Conservation (phyloP, 2,888 invertebrate genomes). For the Cinara cedri region DNA sequence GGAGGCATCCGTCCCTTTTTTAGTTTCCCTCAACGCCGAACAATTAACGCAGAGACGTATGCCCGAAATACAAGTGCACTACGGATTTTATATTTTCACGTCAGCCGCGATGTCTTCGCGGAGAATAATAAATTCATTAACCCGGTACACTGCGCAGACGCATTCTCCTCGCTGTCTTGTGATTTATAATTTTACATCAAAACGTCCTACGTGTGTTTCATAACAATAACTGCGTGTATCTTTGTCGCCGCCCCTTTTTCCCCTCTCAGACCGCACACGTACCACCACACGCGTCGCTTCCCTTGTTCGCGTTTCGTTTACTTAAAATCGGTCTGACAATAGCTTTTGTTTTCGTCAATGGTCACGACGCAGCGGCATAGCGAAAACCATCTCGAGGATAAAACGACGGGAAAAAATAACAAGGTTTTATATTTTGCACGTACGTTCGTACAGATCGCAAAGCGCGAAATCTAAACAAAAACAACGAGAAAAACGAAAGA, state of each 20-base stretch:
- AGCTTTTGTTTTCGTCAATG: background rate
- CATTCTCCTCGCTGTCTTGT: background rate
- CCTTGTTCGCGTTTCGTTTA: too few relatives aligned
- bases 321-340: background rate
- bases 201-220: background rate
- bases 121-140: conserved; percentile 10
- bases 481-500: too few relatives aligned
- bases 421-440: too few relatives aligned
- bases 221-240: too few relatives aligned
- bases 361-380: background rate
- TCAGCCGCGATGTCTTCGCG: background rate
- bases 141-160: background rate
- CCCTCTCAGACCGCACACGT: background rate
- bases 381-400: too few relatives aligned
- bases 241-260: background rate
- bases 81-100: background rate
- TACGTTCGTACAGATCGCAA: too few relatives aligned
- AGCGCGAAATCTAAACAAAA: too few relatives aligned
- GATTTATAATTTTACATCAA: background rate
- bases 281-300: background rate
- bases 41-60: too few relatives aligned
- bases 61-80: too few relatives aligned
- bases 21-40: too few relatives aligned
- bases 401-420: too few relatives aligned
- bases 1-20: too few relatives aligned